A percentile compares a stretch with the other conserved stretches of the same genome.
These are phyloP conservation scores for Sinotaia quadrata DNA, from an alignment of 2,888 invertebrate species.

Conservation along the genomic window DNA sequence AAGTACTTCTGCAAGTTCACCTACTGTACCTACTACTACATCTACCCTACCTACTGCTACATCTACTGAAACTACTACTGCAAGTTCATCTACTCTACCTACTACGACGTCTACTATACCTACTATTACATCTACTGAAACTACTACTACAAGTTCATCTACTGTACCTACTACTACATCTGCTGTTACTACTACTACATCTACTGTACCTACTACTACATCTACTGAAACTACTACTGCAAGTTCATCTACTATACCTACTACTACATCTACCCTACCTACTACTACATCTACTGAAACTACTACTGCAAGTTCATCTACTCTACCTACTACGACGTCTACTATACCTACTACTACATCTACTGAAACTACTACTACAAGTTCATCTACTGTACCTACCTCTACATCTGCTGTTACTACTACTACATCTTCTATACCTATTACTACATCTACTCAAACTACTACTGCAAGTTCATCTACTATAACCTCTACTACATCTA, in stretches of 20 bases:
- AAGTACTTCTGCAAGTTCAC: not conserved
- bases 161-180: not conserved
- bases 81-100: not conserved
- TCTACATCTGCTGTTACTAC: too few relatives aligned
- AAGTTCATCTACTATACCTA: not conserved
- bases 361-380: too few relatives aligned
- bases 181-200: not conserved
- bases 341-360: too few relatives aligned
- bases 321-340: too few relatives aligned
- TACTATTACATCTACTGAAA: not conserved
- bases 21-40: not conserved
- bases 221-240: not conserved
- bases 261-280: not conserved
- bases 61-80: not conserved
- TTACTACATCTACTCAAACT: too few relatives aligned
- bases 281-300: not conserved
- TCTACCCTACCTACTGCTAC: not conserved
- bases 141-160: not conserved
- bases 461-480: too few relatives aligned
- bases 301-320: not conserved
- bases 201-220: not conserved
- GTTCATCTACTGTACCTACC: too few relatives aligned
- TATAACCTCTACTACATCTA: too few relatives aligned
- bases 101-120: not conserved
- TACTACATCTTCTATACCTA: too few relatives aligned